A percentile compares a stretch with the other conserved stretches of the same genome.
phyloP scores from a whole-genome alignment of 2,888 invertebrate genomes.

The Dynastes hyllus region DNA sequence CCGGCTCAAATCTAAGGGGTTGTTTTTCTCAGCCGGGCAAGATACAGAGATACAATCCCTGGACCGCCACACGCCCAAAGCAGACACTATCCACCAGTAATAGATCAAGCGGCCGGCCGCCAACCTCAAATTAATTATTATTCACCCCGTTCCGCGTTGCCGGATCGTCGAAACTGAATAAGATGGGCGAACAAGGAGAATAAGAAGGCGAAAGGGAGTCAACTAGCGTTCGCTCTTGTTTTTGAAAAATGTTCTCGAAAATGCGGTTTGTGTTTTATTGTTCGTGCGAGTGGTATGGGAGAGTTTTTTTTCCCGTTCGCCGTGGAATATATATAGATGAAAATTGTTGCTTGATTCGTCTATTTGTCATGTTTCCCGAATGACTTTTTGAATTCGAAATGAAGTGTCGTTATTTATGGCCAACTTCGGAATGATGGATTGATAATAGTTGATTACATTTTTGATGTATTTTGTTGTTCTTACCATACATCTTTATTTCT shows the following conservation, averaged over 20 bases:
- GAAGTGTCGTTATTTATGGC: constrained; percentile 40
- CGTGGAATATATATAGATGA: constrained; percentile 23
- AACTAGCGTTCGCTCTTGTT: constrained; percentile 1
- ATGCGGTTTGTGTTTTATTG: constrained; percentile 37
- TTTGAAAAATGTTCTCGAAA: constrained; percentile 32
- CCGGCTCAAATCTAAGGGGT: constrained; percentile 23
- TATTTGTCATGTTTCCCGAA: constrained; percentile 40
- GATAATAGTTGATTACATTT: constrained; percentile 44
- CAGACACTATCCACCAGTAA: constrained; percentile 20
- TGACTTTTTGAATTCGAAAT: constrained; percentile 38
- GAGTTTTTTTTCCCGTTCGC: neutral
- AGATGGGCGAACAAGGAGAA: neutral
- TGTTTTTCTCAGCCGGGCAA: constrained; percentile 6
- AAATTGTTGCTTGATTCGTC: constrained; percentile 41
- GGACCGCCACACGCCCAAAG: neutral
- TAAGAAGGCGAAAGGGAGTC: neutral
- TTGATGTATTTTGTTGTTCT: constrained; percentile 38
- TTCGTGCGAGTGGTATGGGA: neutral
- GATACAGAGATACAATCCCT: constrained; percentile 9
- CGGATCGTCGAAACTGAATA: neutral
- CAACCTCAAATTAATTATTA: constrained; percentile 31
- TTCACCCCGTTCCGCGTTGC: constrained; percentile 8
- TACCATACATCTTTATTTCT: neutral
- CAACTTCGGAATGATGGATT: constrained; percentile 28
- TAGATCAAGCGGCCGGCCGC: constrained; percentile 25